Percentiles rank a stretch among this genome's conserved stretches.
phyloP scores from a whole-genome alignment of 2,888 invertebrate genomes.

The Aporophyla nigra region DNA sequence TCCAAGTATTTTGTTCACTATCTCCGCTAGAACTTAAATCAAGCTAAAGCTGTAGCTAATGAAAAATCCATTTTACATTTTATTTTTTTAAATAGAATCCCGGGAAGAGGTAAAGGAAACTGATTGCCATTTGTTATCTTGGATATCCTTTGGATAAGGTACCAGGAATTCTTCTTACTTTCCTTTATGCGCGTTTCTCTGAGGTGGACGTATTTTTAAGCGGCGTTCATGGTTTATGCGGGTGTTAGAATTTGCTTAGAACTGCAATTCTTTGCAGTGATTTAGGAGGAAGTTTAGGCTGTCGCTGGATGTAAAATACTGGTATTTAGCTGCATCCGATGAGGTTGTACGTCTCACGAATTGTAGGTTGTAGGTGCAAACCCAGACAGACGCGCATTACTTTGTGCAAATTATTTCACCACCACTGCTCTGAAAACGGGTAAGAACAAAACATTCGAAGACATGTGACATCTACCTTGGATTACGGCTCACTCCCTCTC shows the following conservation, averaged over 20 bases:
- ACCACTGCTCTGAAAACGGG: too few species aligned
- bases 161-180: conserved; percentile 30
- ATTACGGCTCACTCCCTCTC: too few species aligned
- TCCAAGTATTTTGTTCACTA: conserved; percentile 39
- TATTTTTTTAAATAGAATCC: conserved; percentile 46
- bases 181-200: conserved; percentile 14
- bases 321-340: background rate
- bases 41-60: conserved; percentile 47
- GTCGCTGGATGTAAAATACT: background rate
- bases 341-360: background rate
- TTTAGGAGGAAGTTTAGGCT: background rate
- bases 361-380: too few species aligned
- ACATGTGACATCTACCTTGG: too few species aligned
- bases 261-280: conserved; percentile 1
- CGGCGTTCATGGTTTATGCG: conserved; percentile 14
- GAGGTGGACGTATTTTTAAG: conserved; percentile 25
- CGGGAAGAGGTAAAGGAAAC: conserved; percentile 7
- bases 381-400: too few species aligned
- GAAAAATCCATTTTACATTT: conserved; percentile 58
- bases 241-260: background rate
- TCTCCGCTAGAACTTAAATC: conserved; percentile 50
- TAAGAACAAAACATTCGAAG: too few species aligned
- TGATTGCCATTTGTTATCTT: conserved; percentile 56
- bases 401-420: too few species aligned
- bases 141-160: conserved; percentile 42